Evolutionary conservation across 2,797 vertebrate genomes (phyloP), one percentile per base, ranked within the genome.

Genomic region (Chelidonichthys spinosus): DNA sequence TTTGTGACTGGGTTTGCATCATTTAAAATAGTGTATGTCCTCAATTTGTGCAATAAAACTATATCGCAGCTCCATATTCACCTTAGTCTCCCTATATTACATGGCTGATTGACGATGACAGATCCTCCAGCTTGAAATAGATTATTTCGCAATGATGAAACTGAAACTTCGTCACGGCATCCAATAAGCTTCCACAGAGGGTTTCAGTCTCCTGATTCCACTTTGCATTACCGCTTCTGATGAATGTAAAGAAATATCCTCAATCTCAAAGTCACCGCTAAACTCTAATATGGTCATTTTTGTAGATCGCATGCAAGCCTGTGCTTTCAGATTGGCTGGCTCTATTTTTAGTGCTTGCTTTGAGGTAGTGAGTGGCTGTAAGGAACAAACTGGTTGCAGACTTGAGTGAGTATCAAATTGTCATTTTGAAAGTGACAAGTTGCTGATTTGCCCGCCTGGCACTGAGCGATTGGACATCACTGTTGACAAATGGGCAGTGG

Each of bases 401-500:
- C 92, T 91, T 92, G 93, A 94, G 92, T 92, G 88, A 87, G 90
- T 93, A 91, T 95, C 90, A 92, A 93, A 95, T 92, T 94, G 93
- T 95, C 92, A 94, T 94, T 94, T 94, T 66, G 70, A 90, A 93
- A 95, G 93, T 95, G 95, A 95, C 95, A 94, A 93, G 94, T 92
- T 91, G 92, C 92, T 94, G 84, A 96, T 95, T 95, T 94, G 92
- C 89, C 93, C 88, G 65, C 2, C 94, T 92, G 93, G 93, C 95
- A 95, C 92, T 95, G 96, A 96, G 94, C 94, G 95, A 97, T 94
- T 93, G 95, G 95, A 94, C 91, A 89, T 96, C 95, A 95, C 94
- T 93, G 89, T 94, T 95, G 94, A 97, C 95, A 96, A 96, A 97
- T 92, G 92, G 94, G 93, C 91, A 94, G 88, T 74, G 93, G 94